Evolutionary conservation across 2,797 vertebrate species (phyloP).

Genomic region (Chiropotes sagulatus): DNA sequence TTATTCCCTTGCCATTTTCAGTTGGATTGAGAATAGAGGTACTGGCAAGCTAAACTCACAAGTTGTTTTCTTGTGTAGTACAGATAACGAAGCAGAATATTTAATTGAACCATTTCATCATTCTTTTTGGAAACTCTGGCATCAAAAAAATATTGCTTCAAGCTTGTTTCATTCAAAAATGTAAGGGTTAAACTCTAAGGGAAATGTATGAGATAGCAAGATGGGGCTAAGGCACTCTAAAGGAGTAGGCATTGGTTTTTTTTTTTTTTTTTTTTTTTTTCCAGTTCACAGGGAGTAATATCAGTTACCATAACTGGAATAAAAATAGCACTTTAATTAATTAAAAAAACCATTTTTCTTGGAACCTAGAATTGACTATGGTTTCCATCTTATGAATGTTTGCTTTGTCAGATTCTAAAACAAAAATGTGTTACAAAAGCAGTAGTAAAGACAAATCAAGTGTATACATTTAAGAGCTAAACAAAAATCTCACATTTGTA

Average conservation of each 20-base stretch:
- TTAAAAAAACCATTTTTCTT: background rate
- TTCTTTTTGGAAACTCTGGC: background rate
- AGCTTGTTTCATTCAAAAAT: background rate
- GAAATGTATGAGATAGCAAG: background rate
- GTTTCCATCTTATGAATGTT: background rate
- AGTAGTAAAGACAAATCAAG: constrained; percentile 21
- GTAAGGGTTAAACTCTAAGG: background rate
- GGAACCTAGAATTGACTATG: background rate
- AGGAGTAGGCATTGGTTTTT: background rate
- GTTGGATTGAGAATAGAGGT: background rate
- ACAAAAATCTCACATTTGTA: background rate
- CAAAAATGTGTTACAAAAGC: background rate
- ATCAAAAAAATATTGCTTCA: background rate
- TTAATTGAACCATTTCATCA: background rate
- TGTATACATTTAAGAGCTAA: background rate
- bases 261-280: background rate
- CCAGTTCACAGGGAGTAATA: background rate
- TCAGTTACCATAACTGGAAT: background rate
- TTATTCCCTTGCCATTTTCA: background rate
- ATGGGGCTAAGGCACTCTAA: background rate
- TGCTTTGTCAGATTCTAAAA: background rate
- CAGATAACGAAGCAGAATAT: background rate
- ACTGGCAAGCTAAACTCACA: background rate
- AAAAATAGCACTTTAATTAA: background rate
- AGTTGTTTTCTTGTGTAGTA: background rate